These are phyloP conservation scores for Cylloceria caligata DNA, from an alignment of 2,888 invertebrate genomes.

Conservation along the genomic window DNA sequence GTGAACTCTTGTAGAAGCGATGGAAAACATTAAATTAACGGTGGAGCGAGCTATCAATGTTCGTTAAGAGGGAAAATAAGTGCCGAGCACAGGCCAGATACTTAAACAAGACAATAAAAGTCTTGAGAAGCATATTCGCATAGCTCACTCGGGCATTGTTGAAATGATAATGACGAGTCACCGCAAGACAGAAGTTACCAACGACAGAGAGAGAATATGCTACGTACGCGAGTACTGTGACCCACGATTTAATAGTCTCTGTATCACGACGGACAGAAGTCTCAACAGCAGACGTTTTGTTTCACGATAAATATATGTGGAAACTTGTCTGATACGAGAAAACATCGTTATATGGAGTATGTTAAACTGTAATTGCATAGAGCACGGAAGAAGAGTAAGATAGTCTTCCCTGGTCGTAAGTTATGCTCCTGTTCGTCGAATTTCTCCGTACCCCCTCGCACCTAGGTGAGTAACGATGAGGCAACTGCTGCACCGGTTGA, in stretches of 20 bases:
- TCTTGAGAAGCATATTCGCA: conserved; percentile 27
- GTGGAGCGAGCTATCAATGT: conserved; percentile 5
- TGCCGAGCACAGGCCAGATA: conserved; percentile 15
- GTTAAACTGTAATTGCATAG: not conserved
- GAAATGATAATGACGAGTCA: conserved; percentile 56
- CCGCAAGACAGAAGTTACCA: not conserved
- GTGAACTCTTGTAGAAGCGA: not conserved
- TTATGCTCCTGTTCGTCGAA: conserved; percentile 55
- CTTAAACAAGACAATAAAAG: conserved; percentile 51
- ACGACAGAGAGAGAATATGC: conserved; percentile 4
- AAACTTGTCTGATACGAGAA: not conserved
- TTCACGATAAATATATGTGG: not conserved
- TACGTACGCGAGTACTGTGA: conserved; percentile 30
- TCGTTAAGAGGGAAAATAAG: conserved; percentile 4
- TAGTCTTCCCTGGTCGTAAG: conserved; percentile 44
- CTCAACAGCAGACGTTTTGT: not conserved
- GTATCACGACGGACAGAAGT: conserved; percentile 37
- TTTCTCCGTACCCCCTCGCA: conserved; percentile 26
- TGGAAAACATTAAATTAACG: conserved; percentile 13
- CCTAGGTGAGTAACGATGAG: conserved; percentile 45
- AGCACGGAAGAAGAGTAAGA: conserved; percentile 7
- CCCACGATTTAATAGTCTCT: conserved; percentile 51
- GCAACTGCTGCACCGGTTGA: conserved; percentile 55
- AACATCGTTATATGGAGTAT: conserved; percentile 10
- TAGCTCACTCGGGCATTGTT: conserved; percentile 31